Evolutionary conservation across 2,888 invertebrate genomes (phyloP).

Genomic region (Ophion obscuratus): DNA sequence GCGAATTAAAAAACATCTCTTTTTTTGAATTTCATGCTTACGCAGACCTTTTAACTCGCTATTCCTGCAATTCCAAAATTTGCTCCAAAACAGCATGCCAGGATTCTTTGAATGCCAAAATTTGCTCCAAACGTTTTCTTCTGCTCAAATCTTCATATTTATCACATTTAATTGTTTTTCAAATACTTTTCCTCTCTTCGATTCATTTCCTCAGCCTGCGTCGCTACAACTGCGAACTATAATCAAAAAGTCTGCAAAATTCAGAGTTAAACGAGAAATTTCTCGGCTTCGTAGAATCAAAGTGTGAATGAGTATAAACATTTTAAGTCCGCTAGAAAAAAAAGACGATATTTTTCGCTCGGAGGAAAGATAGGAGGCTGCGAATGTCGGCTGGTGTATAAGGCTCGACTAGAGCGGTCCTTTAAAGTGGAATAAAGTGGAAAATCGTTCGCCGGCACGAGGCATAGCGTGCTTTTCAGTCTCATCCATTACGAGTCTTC

Average conservation of each 20-base stretch:
- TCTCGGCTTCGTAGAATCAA: not conserved
- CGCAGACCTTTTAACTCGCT: not conserved
- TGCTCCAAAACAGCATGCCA: not conserved
- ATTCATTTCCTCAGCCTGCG: not conserved
- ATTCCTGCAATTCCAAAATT: not conserved
- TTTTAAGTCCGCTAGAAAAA: no score
- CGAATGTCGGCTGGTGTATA: not conserved
- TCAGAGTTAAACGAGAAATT: no score
- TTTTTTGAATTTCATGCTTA: not conserved
- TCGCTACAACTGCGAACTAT: no score
- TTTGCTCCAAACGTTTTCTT: not conserved
- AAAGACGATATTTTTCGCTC: not conserved
- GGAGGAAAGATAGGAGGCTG: not conserved
- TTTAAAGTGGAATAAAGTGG: conserved; percentile 61
- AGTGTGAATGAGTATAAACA: no score
- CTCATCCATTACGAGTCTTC: conserved; percentile 8
- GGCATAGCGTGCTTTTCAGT: conserved; percentile 33
- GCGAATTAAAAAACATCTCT: not conserved
- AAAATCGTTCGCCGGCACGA: conserved; percentile 57
- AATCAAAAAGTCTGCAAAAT: no score
- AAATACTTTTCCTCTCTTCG: not conserved
- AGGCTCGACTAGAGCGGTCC: conserved; percentile 1
- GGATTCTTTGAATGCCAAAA: not conserved
- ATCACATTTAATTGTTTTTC: not conserved
- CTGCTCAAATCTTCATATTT: no score